These are phyloP conservation scores for Homalodisca vitripennis DNA, from an alignment of 1,140 invertebrate species.

Conservation along the genomic window DNA sequence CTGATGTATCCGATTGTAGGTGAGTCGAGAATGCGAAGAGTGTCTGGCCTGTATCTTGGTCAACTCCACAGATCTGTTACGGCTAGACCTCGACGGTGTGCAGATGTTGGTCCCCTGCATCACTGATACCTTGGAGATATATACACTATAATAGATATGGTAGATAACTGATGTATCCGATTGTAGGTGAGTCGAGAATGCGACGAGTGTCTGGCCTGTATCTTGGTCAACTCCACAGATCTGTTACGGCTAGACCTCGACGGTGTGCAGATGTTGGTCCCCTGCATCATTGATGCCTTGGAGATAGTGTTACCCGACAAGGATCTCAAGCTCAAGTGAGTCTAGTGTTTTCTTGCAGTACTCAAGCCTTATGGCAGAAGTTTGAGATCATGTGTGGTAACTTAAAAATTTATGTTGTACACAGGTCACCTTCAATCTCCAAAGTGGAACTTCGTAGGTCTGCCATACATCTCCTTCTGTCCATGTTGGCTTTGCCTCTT, in stretches of 20 bases:
- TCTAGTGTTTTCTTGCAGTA: background rate
- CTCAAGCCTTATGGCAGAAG: background rate
- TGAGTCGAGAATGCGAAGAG: constrained; percentile 61
- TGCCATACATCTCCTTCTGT: constrained; percentile 86
- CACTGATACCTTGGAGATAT: constrained; percentile 84
- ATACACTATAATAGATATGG: no score
- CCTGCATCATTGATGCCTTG: constrained; percentile 83
- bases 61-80: constrained; percentile 77
- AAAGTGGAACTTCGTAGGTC: constrained; percentile 82
- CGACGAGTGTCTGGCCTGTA: constrained; percentile 72
- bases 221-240: constrained; percentile 77
- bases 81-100: constrained; percentile 91
- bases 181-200: constrained; percentile 52
- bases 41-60: constrained; percentile 75
- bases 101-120: constrained; percentile 89
- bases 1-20: background rate
- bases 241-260: constrained; percentile 88
- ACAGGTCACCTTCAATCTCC: constrained; percentile 51
- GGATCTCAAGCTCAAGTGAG: constrained; percentile 56
- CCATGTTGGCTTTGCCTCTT: constrained; percentile 84
- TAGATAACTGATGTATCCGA: background rate
- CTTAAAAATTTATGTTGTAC: background rate
- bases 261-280: constrained; percentile 88
- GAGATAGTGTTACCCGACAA: constrained; percentile 84
- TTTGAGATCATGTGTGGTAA: no score